phyloP scores from a whole-genome alignment of 2,888 invertebrate genomes.

The Cosmia trapezina region DNA sequence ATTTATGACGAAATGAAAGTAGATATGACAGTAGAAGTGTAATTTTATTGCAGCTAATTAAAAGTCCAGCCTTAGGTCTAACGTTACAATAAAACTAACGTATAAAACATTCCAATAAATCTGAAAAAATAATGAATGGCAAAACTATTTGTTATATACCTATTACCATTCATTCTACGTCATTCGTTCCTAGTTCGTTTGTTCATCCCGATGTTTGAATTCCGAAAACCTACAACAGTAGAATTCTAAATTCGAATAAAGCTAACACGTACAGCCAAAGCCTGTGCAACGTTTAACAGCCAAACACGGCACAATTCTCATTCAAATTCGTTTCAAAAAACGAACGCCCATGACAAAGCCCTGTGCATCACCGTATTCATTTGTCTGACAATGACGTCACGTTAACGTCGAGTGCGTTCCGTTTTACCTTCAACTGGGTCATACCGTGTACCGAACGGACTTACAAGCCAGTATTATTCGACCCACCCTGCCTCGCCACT shows the following conservation, averaged over 20 bases:
- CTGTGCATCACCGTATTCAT: slow-evolving; percentile 63
- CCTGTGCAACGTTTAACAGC: slow-evolving; percentile 6
- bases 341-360: slow-evolving; percentile 48
- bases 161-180: slow-evolving; percentile 4
- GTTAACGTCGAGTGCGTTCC: slow-evolving; percentile 66
- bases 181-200: slow-evolving; percentile 3
- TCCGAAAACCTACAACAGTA: slow-evolving; percentile 6
- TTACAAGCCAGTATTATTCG: slow-evolving; percentile 50
- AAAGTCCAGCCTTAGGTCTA: no score
- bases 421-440: slow-evolving; percentile 70
- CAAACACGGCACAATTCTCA: slow-evolving; percentile 10
- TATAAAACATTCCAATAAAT: slow-evolving; percentile 2
- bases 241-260: slow-evolving; percentile 42
- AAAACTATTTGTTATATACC: slow-evolving; percentile 26
- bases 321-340: slow-evolving; percentile 47
- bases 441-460: slow-evolving; percentile 52
- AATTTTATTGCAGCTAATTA: no score
- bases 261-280: slow-evolving; percentile 9
- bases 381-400: slow-evolving; percentile 66
- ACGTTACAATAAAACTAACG: not conserved
- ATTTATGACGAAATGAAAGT: no score
- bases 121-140: slow-evolving; percentile 25
- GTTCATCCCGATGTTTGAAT: slow-evolving; percentile 16
- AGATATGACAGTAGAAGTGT: no score
- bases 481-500: slow-evolving; percentile 35